Conservation (phyloP, 2,797 vertebrate species). For the Pampus argenteus region DNA sequence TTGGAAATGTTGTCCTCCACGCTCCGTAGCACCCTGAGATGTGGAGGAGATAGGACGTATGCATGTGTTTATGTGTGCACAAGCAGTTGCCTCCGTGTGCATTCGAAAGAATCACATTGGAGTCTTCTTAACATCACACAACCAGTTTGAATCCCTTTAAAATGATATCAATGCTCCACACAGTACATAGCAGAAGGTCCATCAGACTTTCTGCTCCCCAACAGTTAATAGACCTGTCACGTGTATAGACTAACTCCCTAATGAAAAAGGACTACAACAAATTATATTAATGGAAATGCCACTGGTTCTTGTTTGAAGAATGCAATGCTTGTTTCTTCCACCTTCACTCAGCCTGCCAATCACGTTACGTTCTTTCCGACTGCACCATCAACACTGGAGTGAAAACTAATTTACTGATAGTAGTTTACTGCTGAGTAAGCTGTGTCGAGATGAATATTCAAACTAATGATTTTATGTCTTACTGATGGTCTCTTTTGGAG, state of each 20-base stretch:
- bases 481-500: slow-evolving; percentile 5
- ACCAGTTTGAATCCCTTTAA: slow-evolving; percentile 19
- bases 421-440: slow-evolving; percentile 62
- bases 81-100: slow-evolving; percentile 14
- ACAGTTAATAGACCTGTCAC: slow-evolving; percentile 54
- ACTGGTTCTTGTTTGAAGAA: slow-evolving; percentile 44
- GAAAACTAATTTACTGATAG: slow-evolving; percentile 61
- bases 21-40: slow-evolving; percentile 24
- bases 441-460: slow-evolving; percentile 40
- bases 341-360: slow-evolving; percentile 50
- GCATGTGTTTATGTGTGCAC: neutral
- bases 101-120: slow-evolving; percentile 20
- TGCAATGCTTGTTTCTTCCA: slow-evolving; percentile 39
- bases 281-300: slow-evolving; percentile 68
- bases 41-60: slow-evolving; percentile 10
- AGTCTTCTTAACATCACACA: slow-evolving; percentile 17
- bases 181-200: slow-evolving; percentile 8
- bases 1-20: slow-evolving; percentile 51
- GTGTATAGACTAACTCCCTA: slow-evolving; percentile 29
- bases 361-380: slow-evolving; percentile 23
- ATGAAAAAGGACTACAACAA: slow-evolving; percentile 45
- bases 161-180: neutral
- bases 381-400: slow-evolving; percentile 46
- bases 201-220: slow-evolving; percentile 28
- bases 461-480: slow-evolving; percentile 54